Conservation (phyloP, 2,888 invertebrate species). For the Odontocerum albicorne region DNA sequence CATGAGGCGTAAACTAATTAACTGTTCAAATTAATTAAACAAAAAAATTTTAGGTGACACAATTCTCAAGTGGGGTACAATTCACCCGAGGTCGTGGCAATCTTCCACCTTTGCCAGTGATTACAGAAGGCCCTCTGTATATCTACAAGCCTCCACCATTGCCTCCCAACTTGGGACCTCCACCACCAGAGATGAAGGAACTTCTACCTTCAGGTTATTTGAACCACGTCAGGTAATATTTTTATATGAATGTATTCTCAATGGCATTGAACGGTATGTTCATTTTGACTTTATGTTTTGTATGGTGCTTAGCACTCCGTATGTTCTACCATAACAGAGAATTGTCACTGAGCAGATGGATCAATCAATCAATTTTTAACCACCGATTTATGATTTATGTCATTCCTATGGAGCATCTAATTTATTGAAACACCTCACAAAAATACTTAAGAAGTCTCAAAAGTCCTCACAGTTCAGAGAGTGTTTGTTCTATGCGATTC, state of each 20-base stretch:
- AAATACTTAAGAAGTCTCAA: too few species aligned
- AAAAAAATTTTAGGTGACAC: constrained; percentile 54
- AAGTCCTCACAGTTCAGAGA: too few species aligned
- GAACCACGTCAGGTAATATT: constrained; percentile 64
- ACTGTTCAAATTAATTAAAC: constrained; percentile 2
- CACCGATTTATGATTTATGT: too few species aligned
- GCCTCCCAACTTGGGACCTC: constrained; percentile 72
- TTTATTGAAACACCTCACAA: too few species aligned
- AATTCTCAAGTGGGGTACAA: constrained; percentile 87
- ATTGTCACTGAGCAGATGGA: too few species aligned
- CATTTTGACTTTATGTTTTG: not conserved
- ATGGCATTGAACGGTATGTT: not conserved
- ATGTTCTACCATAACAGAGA: too few species aligned
- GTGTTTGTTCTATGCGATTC: too few species aligned
- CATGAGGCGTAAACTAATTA: not conserved
- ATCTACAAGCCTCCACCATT: constrained; percentile 61
- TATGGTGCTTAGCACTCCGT: too few species aligned
- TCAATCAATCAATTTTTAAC: too few species aligned
- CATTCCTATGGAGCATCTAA: too few species aligned
- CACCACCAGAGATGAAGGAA: constrained; percentile 64
- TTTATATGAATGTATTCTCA: not conserved
- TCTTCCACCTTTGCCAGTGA: constrained; percentile 68
- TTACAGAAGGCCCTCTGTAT: constrained; percentile 78
- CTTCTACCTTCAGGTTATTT: constrained; percentile 70
- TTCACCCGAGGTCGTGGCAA: constrained; percentile 68